These are phyloP conservation scores for Sphecodes monilicornis DNA, from an alignment of 2,888 invertebrate genomes.

Conservation along the genomic window DNA sequence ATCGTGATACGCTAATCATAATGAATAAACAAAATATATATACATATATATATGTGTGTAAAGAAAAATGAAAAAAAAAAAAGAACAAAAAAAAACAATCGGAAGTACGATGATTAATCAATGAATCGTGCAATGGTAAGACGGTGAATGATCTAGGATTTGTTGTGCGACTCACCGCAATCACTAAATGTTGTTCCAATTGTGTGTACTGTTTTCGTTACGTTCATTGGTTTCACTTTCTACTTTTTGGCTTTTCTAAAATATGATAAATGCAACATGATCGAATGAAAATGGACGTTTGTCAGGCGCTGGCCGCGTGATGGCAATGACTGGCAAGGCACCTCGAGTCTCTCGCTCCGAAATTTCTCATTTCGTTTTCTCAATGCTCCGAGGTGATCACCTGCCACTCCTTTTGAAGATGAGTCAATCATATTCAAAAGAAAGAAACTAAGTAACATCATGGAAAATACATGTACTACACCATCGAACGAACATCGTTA, in stretches of 20 bases:
- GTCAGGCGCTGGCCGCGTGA: conserved; percentile 55
- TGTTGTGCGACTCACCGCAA: conserved; percentile 84
- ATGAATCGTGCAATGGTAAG: conserved; percentile 83
- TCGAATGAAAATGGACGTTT: conserved; percentile 75
- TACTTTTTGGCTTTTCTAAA: conserved; percentile 85
- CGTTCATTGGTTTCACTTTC: conserved; percentile 83
- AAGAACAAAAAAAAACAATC: conserved; percentile 56
- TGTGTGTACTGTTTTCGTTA: conserved; percentile 83
- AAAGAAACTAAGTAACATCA: conserved; percentile 30
- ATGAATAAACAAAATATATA: conserved; percentile 52
- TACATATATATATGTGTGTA: conserved; percentile 17
- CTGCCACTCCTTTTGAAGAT: conserved; percentile 52
- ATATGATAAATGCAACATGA: conserved; percentile 84
- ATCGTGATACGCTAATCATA: conserved; percentile 68
- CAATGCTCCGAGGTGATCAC: conserved; percentile 56
- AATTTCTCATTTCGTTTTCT: conserved; percentile 24
- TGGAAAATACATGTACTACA: conserved; percentile 36
- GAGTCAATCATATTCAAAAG: conserved; percentile 35
- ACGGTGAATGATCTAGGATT: conserved; percentile 80
- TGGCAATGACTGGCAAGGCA: conserved; percentile 48
- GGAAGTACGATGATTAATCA: conserved; percentile 73
- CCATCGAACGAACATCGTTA: conserved; percentile 5
- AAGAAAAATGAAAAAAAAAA: conserved; percentile 48
- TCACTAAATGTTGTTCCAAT: conserved; percentile 85
- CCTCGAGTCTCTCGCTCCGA: conserved; percentile 39